phyloP scores from a whole-genome alignment of 2,888 invertebrate species.

The Meloe dianella region DNA sequence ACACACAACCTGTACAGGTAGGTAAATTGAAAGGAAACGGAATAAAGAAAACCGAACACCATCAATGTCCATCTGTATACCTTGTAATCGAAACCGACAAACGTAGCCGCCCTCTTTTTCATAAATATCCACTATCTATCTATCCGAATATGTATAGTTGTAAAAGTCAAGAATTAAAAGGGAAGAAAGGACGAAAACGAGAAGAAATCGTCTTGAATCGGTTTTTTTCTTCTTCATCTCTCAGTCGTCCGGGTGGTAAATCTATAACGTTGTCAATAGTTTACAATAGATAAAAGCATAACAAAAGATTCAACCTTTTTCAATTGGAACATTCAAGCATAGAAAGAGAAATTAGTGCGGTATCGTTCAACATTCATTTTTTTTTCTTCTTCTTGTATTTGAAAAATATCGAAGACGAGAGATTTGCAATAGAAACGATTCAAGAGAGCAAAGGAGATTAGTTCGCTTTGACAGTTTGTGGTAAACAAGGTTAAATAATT shows the following conservation, averaged over 20 bases:
- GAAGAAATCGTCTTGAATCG: background rate
- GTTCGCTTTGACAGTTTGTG: constrained; percentile 59
- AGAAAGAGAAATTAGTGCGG: constrained; percentile 33
- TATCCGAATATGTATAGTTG: background rate
- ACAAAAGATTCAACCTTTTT: constrained; percentile 19
- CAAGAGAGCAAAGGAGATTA: constrained; percentile 52
- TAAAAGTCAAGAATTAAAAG: constrained; percentile 4
- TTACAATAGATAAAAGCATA: constrained; percentile 22
- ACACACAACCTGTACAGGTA: background rate
- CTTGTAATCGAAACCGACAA: constrained; percentile 44
- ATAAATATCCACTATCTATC: constrained; percentile 33
- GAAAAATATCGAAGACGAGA: background rate
- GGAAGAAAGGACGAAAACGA: background rate
- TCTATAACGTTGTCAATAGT: constrained; percentile 33
- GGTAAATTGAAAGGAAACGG: background rate
- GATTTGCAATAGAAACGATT: constrained; percentile 17
- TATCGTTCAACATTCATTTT: constrained; percentile 8
- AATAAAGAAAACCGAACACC: constrained; percentile 11
- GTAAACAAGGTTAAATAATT: constrained; percentile 60
- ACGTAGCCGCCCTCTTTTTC: constrained; percentile 42
- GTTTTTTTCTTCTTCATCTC: too few species aligned
- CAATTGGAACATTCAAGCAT: constrained; percentile 31
- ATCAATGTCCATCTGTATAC: constrained; percentile 24
- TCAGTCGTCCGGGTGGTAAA: constrained; percentile 43
- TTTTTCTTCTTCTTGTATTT: too few species aligned